These are phyloP conservation scores for Antrozous pallidus DNA, from an alignment of 2,797 vertebrate genomes.

Conservation along the genomic window DNA sequence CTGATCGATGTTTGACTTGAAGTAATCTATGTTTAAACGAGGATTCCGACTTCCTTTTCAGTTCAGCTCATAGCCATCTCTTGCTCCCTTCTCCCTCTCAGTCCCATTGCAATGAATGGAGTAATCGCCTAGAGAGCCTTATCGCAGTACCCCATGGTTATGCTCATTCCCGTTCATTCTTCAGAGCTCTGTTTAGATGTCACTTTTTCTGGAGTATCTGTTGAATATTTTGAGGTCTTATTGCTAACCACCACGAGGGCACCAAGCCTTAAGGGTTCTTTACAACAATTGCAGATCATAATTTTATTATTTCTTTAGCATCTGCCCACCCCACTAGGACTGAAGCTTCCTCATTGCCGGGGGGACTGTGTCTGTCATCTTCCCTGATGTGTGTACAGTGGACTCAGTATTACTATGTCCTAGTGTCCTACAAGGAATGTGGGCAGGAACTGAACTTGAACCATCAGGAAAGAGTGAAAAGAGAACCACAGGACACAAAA, in stretches of 20 bases:
- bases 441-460: neutral
- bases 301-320: neutral
- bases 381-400: neutral
- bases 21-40: neutral
- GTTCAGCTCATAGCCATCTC: neutral
- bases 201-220: neutral
- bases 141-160: neutral
- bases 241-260: neutral
- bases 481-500: neutral
- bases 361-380: fast-evolving
- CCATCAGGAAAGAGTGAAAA: neutral
- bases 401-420: neutral
- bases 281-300: neutral
- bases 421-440: fast-evolving
- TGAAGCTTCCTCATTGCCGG: neutral
- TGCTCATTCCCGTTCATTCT: neutral
- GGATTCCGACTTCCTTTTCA: neutral
- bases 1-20: no score
- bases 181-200: neutral
- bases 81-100: neutral
- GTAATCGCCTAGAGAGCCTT: neutral
- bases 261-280: neutral
- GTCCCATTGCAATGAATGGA: no score
- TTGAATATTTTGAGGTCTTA: neutral
- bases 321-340: neutral